phyloP scores from a whole-genome alignment of 2,113 vertebrate species.

The Callocephalon fimbriatum region DNA sequence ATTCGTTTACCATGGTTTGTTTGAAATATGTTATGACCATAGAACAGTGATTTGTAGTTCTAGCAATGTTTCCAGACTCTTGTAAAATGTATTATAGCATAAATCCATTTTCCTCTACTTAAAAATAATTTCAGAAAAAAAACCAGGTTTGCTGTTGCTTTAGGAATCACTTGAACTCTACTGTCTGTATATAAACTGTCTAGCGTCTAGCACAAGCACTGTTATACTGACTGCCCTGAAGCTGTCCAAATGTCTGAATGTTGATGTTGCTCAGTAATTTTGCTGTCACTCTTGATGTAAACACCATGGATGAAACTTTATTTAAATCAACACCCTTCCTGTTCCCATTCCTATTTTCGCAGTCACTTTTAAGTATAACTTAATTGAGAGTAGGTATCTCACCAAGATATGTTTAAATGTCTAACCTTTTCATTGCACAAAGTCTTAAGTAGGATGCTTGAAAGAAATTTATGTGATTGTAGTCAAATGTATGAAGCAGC shows the following conservation, averaged over 20 bases:
- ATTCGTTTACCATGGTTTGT: background rate
- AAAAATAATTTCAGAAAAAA: background rate
- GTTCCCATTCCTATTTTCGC: background rate
- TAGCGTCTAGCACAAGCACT: background rate
- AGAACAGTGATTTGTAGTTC: background rate
- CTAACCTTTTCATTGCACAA: background rate
- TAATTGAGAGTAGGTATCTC: background rate
- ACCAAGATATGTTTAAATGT: background rate
- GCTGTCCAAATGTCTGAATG: background rate
- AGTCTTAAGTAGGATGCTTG: background rate
- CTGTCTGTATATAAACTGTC: background rate
- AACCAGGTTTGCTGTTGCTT: background rate
- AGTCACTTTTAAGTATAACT: background rate
- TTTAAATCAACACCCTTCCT: background rate
- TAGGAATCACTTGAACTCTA: background rate
- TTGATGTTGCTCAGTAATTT: background rate
- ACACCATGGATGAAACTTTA: background rate
- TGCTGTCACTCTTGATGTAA: slow-evolving; percentile 20
- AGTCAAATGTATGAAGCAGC: background rate
- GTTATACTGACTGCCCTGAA: slow-evolving; percentile 6
- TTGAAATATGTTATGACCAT: background rate
- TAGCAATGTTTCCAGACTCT: background rate
- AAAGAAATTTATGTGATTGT: background rate
- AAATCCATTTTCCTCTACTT: background rate
- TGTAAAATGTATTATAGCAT: background rate